Percentiles rank a stretch among this genome's conserved stretches.
Evolutionary conservation across 2,888 invertebrate species (phyloP).

Genomic region (Noctua fimbriata): DNA sequence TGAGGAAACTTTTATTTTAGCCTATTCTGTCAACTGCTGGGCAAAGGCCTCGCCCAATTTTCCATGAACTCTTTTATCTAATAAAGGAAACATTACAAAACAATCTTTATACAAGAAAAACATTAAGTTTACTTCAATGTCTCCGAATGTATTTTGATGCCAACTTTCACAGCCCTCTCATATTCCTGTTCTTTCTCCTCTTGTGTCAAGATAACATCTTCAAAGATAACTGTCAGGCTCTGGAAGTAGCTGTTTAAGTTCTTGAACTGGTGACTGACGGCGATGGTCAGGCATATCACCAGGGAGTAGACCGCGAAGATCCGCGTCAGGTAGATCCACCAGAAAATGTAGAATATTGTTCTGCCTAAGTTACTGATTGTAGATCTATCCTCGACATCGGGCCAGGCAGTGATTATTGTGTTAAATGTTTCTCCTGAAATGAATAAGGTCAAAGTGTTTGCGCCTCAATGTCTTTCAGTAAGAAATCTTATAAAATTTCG

Average conservation of each 20-base stretch:
- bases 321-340: constrained; percentile 73
- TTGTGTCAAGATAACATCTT: constrained; percentile 53
- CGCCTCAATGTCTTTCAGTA: neutral
- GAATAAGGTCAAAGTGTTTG: neutral
- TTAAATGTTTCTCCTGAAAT: constrained; percentile 70
- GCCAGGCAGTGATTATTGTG: constrained; percentile 77
- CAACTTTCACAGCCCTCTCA: constrained; percentile 72
- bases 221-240: constrained; percentile 60
- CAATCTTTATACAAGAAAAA: neutral
- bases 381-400: constrained; percentile 70
- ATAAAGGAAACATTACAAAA: neutral
- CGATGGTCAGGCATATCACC: constrained; percentile 69
- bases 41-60: neutral
- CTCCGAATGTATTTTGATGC: constrained; percentile 74
- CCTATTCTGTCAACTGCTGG: neutral
- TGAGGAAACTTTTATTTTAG: neutral
- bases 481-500: neutral
- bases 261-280: constrained; percentile 69
- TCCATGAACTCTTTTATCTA: neutral
- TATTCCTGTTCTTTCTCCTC: constrained; percentile 72
- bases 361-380: constrained; percentile 63
- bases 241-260: constrained; percentile 70
- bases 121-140: constrained; percentile 47
- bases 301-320: constrained; percentile 66
- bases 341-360: constrained; percentile 67